phyloP scores from a whole-genome alignment of 2,888 invertebrate species.

The Pseudococcus viburni region DNA sequence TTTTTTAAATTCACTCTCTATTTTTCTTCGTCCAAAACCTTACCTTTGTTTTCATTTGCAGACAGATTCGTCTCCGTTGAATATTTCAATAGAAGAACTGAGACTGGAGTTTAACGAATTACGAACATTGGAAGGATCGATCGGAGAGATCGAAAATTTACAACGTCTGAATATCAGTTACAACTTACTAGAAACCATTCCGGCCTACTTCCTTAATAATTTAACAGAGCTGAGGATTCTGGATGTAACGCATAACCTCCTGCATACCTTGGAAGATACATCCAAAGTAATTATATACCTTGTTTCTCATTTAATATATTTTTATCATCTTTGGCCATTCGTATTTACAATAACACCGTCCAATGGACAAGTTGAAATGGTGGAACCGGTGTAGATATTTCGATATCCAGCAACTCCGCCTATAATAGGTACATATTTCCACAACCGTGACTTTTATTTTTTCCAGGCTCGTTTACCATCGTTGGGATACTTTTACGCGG shows the following conservation, averaged over 20 bases:
- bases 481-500: conserved; percentile 82
- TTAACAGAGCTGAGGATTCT: conserved; percentile 81
- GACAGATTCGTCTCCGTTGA: conserved; percentile 77
- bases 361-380: no score
- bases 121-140: conserved; percentile 80
- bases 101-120: conserved; percentile 83
- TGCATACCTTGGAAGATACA: conserved; percentile 84
- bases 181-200: conserved; percentile 81
- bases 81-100: conserved; percentile 81
- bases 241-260: conserved; percentile 84
- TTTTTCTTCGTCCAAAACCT: no score
- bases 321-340: no score
- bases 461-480: conserved; percentile 84
- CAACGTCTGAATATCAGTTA: conserved; percentile 82
- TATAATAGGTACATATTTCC: neutral
- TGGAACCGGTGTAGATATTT: no score
- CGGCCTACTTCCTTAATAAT: conserved; percentile 84
- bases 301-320: neutral
- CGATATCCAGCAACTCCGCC: neutral
- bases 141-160: conserved; percentile 83
- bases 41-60: neutral
- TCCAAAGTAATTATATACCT: conserved; percentile 77
- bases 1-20: neutral
- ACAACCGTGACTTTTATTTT: conserved; percentile 55
- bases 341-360: no score